Conservation (phyloP, 1,140 invertebrate species). For the Nymphalis io region DNA sequence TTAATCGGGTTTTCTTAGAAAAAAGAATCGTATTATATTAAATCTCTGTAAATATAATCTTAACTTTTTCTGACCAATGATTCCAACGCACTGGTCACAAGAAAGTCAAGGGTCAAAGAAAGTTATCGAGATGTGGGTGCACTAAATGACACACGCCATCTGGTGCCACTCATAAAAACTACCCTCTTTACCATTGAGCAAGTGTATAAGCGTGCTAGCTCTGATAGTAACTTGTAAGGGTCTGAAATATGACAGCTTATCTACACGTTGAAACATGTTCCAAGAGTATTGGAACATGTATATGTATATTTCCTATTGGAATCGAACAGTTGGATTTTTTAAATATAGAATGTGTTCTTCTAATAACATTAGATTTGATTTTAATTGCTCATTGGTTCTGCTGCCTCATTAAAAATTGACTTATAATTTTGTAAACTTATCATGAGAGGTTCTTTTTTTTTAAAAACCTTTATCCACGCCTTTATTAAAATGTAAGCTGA, state of each 20-base stretch:
- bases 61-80: slow-evolving; percentile 9
- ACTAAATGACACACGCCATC: slow-evolving; percentile 73
- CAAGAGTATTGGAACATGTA: neutral
- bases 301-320: too few species aligned
- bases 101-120: slow-evolving; percentile 43
- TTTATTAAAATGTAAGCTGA: too few species aligned
- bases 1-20: too few species aligned
- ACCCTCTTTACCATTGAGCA: slow-evolving; percentile 61
- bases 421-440: too few species aligned
- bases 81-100: slow-evolving; percentile 29
- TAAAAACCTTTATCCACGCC: too few species aligned
- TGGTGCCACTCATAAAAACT: slow-evolving; percentile 70
- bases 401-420: too few species aligned
- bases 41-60: neutral
- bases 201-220: slow-evolving; percentile 51
- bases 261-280: neutral
- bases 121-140: slow-evolving; percentile 50
- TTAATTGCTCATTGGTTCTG: too few species aligned
- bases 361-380: too few species aligned
- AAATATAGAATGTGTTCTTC: too few species aligned
- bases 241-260: slow-evolving; percentile 12
- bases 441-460: too few species aligned
- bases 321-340: too few species aligned
- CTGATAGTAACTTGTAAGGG: slow-evolving; percentile 71
- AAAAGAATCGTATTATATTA: too few species aligned